Percentiles rank a stretch among this genome's conserved stretches.
phyloP scores from a whole-genome alignment of 2,797 vertebrate species.

The Mormyrops attenuatus region DNA sequence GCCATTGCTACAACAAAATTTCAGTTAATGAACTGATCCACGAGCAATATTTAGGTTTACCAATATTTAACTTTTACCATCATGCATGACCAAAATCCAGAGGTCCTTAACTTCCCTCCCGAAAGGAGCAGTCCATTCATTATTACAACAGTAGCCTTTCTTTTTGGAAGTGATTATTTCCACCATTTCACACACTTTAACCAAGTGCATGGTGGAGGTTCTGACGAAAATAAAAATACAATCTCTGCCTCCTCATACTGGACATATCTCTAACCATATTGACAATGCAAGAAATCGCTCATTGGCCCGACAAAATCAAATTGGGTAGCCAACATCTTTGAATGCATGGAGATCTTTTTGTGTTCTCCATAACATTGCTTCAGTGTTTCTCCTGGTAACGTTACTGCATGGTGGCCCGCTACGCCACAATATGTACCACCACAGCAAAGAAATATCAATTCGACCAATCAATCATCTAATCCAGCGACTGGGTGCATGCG shows the following conservation, averaged over 20 bases:
- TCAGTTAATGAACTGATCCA: too few species aligned
- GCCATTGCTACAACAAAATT: too few species aligned
- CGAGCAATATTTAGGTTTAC: too few species aligned
- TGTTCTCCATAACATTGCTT: background rate
- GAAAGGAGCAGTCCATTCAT: background rate
- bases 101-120: background rate
- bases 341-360: background rate
- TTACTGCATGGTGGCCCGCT: background rate
- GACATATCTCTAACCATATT: background rate
- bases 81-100: background rate
- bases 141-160: background rate
- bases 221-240: background rate
- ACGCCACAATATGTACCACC: background rate
- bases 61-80: too few species aligned
- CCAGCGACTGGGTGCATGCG: background rate
- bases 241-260: background rate
- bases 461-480: background rate
- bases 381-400: background rate
- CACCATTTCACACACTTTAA: background rate
- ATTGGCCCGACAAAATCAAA: background rate
- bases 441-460: background rate
- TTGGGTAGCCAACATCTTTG: background rate
- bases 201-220: background rate
- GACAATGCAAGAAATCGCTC: background rate
- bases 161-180: background rate